Base-by-base conservation (phyloP, 2,888 invertebrate genomes). In the Drosophila histrio region DNA sequence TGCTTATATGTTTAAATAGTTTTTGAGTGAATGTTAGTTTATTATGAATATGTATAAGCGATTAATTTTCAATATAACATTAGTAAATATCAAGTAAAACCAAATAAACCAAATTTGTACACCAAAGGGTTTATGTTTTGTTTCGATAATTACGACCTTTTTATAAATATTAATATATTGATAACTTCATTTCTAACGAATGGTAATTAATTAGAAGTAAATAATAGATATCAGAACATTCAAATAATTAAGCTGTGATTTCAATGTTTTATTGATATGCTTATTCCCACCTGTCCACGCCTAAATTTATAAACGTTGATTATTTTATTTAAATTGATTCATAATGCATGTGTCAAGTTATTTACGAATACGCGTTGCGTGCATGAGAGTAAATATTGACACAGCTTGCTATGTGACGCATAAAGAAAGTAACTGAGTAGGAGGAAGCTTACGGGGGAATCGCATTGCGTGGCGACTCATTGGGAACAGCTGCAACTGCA, bases 401-500 rank as follows among this genome's bases (percentile, higher is more conserved):
- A 44, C 84, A 84, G 81, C 78, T 73, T 72, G 36, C 17, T 22
- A 8, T 30, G 46, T 13, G 34, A 44, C 43, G 21, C 43, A 54
- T 17, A 13, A 30, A 30, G 22, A 15, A n/a, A 52, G 53, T 13
- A 21, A 7, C 11, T 52, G 65, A 56, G 34, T 9, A 38, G 52
- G 26, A 43, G 52, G 26, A 47, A 38, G 59, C 50, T 52, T 11
- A 28, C 17, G 21, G 56, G 17, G 21, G 36, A 54, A 21, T 8
- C 36, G 9, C 44, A 52, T 28, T 36, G 26, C 56, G 15, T 46
- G 44, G 3, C 61, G 65, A 65, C 44, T 61, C 68, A 59, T 49
- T 56, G 28, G 47, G 34, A 58, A 66, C 57, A 71, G 56, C 60
- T 52, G 59, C 41, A 36, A 21, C 9, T 30, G 28, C 32, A 44